These are phyloP conservation scores for Zosterops japonicus DNA, from an alignment of 2,113 vertebrate species.

Conservation along the genomic window DNA sequence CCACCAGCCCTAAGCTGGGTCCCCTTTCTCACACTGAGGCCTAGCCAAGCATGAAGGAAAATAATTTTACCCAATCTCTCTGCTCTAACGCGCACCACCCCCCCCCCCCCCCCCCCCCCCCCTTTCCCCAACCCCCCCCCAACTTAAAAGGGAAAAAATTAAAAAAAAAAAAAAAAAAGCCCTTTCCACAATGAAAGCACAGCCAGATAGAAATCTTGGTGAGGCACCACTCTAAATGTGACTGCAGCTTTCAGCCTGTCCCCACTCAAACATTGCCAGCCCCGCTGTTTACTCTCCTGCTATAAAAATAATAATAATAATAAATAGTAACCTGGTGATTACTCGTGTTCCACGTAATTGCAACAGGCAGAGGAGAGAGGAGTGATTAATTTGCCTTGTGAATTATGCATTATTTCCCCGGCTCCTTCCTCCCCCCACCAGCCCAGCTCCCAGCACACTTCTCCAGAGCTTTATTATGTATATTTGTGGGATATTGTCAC, in stretches of 20 bases:
- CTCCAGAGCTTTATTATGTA: slow-evolving; percentile 71
- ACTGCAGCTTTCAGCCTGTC: not conserved
- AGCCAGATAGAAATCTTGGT: slow-evolving; percentile 48
- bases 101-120: slow-evolving; percentile 14
- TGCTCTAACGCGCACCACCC: slow-evolving; percentile 73
- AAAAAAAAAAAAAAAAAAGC: not conserved
- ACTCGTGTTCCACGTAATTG: slow-evolving; percentile 63
- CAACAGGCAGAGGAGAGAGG: slow-evolving; percentile 68
- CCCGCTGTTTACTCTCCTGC: not conserved
- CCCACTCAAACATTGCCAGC: not conserved
- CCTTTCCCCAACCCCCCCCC: slow-evolving; percentile 23
- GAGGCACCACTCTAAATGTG: slow-evolving; percentile 36
- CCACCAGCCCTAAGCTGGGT: slow-evolving; percentile 77
- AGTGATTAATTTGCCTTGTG: slow-evolving; percentile 77
- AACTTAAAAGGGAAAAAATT: slow-evolving; percentile 37
- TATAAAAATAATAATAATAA: not conserved
- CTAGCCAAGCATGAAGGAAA: slow-evolving; percentile 82
- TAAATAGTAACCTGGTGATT: slow-evolving; percentile 32
- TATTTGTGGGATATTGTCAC: slow-evolving; percentile 52
- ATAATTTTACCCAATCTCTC: slow-evolving; percentile 82
- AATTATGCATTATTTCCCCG: slow-evolving; percentile 73
- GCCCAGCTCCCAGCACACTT: not conserved
- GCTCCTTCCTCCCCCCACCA: not conserved
- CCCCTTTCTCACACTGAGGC: slow-evolving; percentile 69
- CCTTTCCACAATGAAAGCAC: slow-evolving; percentile 45